These are phyloP conservation scores for Diceros bicornis DNA, from an alignment of 2,797 vertebrate species.

Conservation along the genomic window DNA sequence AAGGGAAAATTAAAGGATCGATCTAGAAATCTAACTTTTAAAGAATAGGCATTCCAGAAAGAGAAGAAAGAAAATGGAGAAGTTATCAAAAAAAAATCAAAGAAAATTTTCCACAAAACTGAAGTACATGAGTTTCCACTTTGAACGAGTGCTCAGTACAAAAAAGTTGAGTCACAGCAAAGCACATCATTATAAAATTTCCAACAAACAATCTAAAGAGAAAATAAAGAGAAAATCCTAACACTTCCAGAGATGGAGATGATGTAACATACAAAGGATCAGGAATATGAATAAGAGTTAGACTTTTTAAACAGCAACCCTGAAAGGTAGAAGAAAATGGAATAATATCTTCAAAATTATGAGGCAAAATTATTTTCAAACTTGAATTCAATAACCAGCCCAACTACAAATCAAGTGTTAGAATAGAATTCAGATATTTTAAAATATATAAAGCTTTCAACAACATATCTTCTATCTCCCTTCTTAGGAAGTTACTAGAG, in stretches of 20 bases:
- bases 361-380: constrained; percentile 33
- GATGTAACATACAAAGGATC: not conserved
- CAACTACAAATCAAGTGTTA: constrained; percentile 31
- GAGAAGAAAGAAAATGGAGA: not conserved
- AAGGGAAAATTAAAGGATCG: constrained; percentile 1
- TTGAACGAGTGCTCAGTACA: not conserved
- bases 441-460: constrained; percentile 48
- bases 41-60: constrained; percentile 23
- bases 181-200: not conserved
- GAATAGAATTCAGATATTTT: constrained; percentile 16
- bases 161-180: not conserved
- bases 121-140: constrained; percentile 35
- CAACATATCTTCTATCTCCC: not conserved
- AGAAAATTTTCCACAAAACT: constrained; percentile 16
- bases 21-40: constrained; percentile 49
- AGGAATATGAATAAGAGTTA: constrained; percentile 1
- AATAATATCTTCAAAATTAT: constrained; percentile 35
- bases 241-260: not conserved
- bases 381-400: constrained; percentile 42
- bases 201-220: not conserved
- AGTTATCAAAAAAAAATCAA: constrained; percentile 6
- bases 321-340: not conserved
- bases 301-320: not conserved
- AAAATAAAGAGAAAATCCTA: constrained; percentile 57
- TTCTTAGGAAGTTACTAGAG: constrained; percentile 56